phyloP scores from a whole-genome alignment of 1,140 invertebrate species.

The Steinernema feltiae region DNA sequence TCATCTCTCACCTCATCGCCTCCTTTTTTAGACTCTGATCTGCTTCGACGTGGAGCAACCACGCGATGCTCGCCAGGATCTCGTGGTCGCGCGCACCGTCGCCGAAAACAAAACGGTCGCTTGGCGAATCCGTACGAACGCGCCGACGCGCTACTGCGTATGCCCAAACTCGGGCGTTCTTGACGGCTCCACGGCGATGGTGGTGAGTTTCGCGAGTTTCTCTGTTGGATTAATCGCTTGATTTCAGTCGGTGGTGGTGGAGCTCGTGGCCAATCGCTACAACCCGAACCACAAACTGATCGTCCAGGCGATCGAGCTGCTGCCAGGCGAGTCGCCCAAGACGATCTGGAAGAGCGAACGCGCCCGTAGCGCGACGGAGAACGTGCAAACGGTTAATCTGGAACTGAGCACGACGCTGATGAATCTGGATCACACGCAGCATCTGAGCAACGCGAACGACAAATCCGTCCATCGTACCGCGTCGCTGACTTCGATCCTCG shows the following conservation, averaged over 20 bases:
- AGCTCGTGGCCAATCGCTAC: conserved; percentile 31
- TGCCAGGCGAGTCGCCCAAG: conserved; percentile 12
- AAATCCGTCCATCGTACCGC: not conserved
- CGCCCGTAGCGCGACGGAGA: not conserved
- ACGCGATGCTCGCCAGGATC: conserved; percentile 24
- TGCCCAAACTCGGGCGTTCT: conserved; percentile 21
- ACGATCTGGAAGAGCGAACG: conserved; percentile 24
- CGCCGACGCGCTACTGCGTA: conserved; percentile 24
- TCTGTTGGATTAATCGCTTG: not conserved
- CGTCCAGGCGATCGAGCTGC: conserved; percentile 24
- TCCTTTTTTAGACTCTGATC: conserved; percentile 19
- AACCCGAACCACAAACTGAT: conserved; percentile 29
- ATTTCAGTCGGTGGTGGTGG: conserved; percentile 3
- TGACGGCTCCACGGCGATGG: not conserved
- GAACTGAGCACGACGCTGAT: conserved; percentile 26
- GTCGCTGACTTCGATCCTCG: conserved; percentile 23
- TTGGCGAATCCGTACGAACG: conserved; percentile 28
- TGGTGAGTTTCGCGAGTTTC: not conserved
- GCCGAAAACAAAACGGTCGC: conserved; percentile 20
- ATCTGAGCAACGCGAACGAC: conserved; percentile 13
- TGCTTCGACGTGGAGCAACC: conserved; percentile 30
- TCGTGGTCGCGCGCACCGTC: conserved; percentile 6
- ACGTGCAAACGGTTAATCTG: conserved; percentile 14
- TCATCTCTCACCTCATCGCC: not conserved
- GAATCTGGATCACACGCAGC: conserved; percentile 20